phyloP scores from a whole-genome alignment of 2,113 vertebrate genomes.

The Gadus macrocephalus region DNA sequence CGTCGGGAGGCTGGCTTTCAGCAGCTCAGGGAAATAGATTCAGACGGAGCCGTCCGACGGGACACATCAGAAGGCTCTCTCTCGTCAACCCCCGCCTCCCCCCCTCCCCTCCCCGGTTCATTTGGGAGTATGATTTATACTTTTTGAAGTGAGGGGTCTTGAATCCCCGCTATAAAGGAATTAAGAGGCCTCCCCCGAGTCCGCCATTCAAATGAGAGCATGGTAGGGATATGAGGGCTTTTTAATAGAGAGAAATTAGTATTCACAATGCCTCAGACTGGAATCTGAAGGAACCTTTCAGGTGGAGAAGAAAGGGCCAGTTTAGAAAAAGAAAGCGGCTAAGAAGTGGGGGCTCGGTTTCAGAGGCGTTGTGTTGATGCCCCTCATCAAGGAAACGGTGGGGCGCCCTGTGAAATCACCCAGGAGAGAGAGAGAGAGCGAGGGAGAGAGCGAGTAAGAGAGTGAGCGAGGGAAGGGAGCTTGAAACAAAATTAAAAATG shows the following conservation, averaged over 20 bases:
- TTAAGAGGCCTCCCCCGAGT: constrained; percentile 78
- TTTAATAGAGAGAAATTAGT: constrained; percentile 81
- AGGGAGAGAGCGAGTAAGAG: constrained; percentile 29
- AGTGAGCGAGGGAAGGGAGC: constrained; percentile 26
- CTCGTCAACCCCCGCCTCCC: constrained; percentile 60
- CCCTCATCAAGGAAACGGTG: constrained; percentile 72
- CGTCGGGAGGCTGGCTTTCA: constrained; percentile 64
- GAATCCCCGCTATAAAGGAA: constrained; percentile 80
- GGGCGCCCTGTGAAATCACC: constrained; percentile 68
- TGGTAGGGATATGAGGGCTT: constrained; percentile 74
- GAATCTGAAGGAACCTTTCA: constrained; percentile 80
- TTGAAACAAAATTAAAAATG: constrained; percentile 73
- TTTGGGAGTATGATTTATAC: constrained; percentile 84
- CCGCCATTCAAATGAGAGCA: constrained; percentile 81
- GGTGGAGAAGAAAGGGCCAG: constrained; percentile 78
- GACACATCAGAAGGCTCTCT: constrained; percentile 75
- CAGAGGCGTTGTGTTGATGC: constrained; percentile 72
- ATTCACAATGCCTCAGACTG: constrained; percentile 78
- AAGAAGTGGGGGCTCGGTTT: constrained; percentile 70
- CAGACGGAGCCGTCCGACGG: constrained; percentile 58
- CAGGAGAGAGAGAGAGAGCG: constrained; percentile 58
- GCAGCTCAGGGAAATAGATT: constrained; percentile 67
- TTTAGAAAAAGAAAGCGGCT: constrained; percentile 72
- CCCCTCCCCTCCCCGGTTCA: constrained; percentile 64
- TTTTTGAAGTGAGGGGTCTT: constrained; percentile 83